Base-by-base conservation (phyloP, 2,113 vertebrate genomes). In the Cryptomyrus ogoouensis region DNA sequence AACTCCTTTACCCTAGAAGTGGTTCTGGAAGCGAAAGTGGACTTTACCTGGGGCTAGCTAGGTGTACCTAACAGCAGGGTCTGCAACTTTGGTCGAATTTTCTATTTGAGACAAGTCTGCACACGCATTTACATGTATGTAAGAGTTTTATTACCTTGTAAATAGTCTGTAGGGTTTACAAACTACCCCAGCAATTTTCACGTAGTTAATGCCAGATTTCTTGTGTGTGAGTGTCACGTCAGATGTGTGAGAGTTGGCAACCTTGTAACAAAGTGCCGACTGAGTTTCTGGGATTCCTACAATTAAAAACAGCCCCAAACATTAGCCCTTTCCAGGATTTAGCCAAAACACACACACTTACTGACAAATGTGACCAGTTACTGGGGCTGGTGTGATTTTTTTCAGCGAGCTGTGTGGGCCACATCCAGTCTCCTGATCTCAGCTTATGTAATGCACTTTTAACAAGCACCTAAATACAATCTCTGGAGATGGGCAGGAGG, bases 381-480 rank as follows among this genome's bases (percentile, higher is more conserved):
- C 24, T 62, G 56, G 56, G 9, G 24, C 56, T 9, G 56, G 56
- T n/a, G 56, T 62, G 56, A 62, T 52, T 4, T 56, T 62, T 56
- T 62, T n/a, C 56, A 24, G 53, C 21, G 2, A n/a, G 21, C 21
- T 24, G 24, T 62, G 56, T n/a, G 56, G 7, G 56, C 19, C 19
- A 95, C 95, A 94, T 95, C 93, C 94, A 93, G 94, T 94, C 90
- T 95, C 91, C 21, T 96, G 94, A 94, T 95, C 94, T 93, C 95
- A 92, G 17, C 93, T 94, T 91, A 95, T 91, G 93, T 95, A 95
- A 95, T 94, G 94, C 94, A 91, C 93, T 92, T 84, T 93, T 94
- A 94, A 95, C 90, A 95, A 95, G 95, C 95, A 95, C 95, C 93
- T 96, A 93, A 95, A 93, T 91, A 84, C 93, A 93, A 96, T 96